phyloP scores from a whole-genome alignment of 2,113 vertebrate species.

The Chrysemys picta region DNA sequence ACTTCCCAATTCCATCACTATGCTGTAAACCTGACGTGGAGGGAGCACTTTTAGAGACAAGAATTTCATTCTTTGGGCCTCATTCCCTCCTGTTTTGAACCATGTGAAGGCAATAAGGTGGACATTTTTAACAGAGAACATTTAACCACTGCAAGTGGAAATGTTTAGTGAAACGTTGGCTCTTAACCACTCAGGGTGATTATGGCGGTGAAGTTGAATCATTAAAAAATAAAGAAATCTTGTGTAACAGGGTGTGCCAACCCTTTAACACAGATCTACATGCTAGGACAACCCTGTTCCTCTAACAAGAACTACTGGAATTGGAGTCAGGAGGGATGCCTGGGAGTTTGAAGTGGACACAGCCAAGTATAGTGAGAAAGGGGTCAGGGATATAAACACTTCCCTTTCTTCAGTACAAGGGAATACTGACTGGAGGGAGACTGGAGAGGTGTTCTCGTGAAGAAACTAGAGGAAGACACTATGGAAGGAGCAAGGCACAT shows the following conservation, averaged over 20 bases:
- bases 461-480: background rate
- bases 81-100: background rate
- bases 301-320: background rate
- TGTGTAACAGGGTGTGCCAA: background rate
- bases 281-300: background rate
- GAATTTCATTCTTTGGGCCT: background rate
- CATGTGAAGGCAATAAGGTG: background rate
- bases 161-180: background rate
- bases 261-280: background rate
- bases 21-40: background rate
- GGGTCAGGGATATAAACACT: background rate
- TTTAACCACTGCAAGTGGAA: background rate
- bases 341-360: background rate
- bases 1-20: background rate
- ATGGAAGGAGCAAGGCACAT: too few relatives aligned
- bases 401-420: background rate
- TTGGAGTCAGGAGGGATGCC: background rate
- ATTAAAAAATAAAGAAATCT: background rate
- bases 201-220: background rate
- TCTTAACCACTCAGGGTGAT: background rate
- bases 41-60: background rate
- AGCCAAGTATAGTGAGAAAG: background rate
- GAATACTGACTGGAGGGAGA: background rate
- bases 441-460: background rate
- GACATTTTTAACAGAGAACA: too few relatives aligned